Evolutionary conservation across 2,797 vertebrate species (phyloP), one percentile per base, ranked within the genome.

Genomic region (Monodelphis domestica): DNA sequence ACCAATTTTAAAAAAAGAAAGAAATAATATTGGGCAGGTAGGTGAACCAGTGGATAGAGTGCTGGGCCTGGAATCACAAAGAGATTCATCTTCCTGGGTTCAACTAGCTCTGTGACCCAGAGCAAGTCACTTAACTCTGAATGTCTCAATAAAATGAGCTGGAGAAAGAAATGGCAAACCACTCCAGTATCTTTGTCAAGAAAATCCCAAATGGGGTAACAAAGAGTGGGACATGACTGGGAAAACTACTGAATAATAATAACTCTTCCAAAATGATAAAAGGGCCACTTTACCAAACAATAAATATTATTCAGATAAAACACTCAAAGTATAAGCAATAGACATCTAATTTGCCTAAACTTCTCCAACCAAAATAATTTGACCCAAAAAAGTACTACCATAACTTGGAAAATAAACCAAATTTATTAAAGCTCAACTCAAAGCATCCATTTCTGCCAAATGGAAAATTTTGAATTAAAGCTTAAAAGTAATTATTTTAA

Each of bases 401-500:
- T 78, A 94, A 90, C n/a, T 87, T 38, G 15, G 78, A 95, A 96
- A 96, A 93, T 24, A 92, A 94, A 88, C 63, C 89, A 91, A 91
- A 95, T 90, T 87, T 52, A 90, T 63, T n/a, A n/a, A n/a, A n/a
- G n/a, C n/a, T n/a, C n/a, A n/a, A n/a, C 89, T 93, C 53, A 91
- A 95, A 96, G 92, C 26, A 91, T n/a, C n/a, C n/a, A n/a, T n/a
- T n/a, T n/a, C n/a, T n/a, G n/a, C n/a, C n/a, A n/a, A n/a, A n/a
- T 45, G 91, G 78, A 92, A 94, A 96, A 96, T 78, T 88, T 52
- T 87, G 84, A 95, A 91, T 50, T 93, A 93, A 95, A 70, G 91
- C 70, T 97, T 95, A 88, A 96, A 95, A 97, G 91, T 33, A 94
- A 95, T 78, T 88, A 96, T 87, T 89, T 89, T 95, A 96, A 95